Evolutionary conservation across 2,888 invertebrate genomes (phyloP).

Genomic region (Myathropa florea): DNA sequence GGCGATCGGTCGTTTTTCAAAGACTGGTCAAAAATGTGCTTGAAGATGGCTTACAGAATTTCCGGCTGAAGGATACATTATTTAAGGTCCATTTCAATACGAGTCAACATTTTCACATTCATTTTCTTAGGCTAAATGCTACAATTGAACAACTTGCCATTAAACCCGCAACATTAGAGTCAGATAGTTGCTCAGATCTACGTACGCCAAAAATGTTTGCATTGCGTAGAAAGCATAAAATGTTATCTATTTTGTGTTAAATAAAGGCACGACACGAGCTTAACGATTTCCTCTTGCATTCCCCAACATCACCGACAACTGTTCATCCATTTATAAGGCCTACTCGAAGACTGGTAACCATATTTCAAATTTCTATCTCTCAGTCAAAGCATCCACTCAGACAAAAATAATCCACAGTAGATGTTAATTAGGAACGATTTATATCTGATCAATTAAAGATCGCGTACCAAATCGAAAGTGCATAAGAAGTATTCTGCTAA

Average conservation of each 20-base stretch:
- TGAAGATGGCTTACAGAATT: too few relatives aligned
- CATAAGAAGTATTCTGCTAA: constrained; percentile 21
- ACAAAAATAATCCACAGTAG: constrained; percentile 59
- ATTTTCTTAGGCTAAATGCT: too few relatives aligned
- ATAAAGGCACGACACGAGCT: not conserved
- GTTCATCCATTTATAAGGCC: constrained; percentile 45
- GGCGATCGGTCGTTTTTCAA: too few relatives aligned
- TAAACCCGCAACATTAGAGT: too few relatives aligned
- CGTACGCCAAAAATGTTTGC: too few relatives aligned
- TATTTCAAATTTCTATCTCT: constrained; percentile 52
- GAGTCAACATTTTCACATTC: too few relatives aligned
- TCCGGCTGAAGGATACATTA: too few relatives aligned
- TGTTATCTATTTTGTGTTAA: not conserved
- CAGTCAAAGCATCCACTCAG: constrained; percentile 20
- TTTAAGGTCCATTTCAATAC: too few relatives aligned
- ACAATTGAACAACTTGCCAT: too few relatives aligned
- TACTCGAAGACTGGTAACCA: constrained; percentile 22
- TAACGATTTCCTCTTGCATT: not conserved
- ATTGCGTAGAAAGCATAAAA: too few relatives aligned
- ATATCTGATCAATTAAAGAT: constrained; percentile 69
- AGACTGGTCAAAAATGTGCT: too few relatives aligned
- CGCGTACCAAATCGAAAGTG: constrained; percentile 63
- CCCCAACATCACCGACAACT: constrained; percentile 31
- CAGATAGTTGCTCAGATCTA: too few relatives aligned
- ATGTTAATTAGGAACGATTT: constrained; percentile 70